Base-by-base conservation (phyloP, 2,888 invertebrate species). In the Drosophila subsilvestris region DNA sequence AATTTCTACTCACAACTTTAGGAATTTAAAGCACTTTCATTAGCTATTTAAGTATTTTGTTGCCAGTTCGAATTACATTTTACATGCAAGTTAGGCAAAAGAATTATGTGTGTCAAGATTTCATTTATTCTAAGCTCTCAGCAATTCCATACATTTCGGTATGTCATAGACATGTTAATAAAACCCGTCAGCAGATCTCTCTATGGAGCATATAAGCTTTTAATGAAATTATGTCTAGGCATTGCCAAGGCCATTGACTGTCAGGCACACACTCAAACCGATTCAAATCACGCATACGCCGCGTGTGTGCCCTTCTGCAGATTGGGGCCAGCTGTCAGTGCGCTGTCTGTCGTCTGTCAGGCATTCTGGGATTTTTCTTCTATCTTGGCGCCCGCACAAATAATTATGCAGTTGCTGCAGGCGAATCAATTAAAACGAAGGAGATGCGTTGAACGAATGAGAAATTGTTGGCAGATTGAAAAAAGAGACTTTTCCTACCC, bases 241-340 rank as follows among this genome's bases (percentile, higher is more conserved):
- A 60, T 61, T 50, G 74, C 51, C 69, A 63, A 58, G 62, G 74
- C 69, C 56, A 57, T 80, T 62, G 69, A 48, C 49, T 63, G 78
- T n/a, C 17, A 25, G 43, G 42, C 32, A 48, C 63, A 51, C 56
- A 42, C 43, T 43, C 25, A 29, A 20, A 43, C 47, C 54, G 62
- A 77, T 77, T 79, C 67, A 75, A 81, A 82, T 82, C 86, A 87
- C 86, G 86, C 86, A 87, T 87, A 77, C 86, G 82, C 68, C 66
- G 49, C 67, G 74, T 78, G 70, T 72, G 78, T 74, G 69, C 27
- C 27, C 27, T 8, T 9, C 27, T 65, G 76, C 74, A 75, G 73
- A 49, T 66, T 61, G 65, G 47, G 60, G 37, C 20, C 78, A 87
- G 67, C 82, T 85, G 82, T 87, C 79, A 85, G 53, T 74, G 57